A percentile compares a stretch with the other conserved stretches of the same genome.
These are phyloP conservation scores for Rhadina sibilatrix DNA, from an alignment of 2,113 vertebrate species.

Conservation along the genomic window DNA sequence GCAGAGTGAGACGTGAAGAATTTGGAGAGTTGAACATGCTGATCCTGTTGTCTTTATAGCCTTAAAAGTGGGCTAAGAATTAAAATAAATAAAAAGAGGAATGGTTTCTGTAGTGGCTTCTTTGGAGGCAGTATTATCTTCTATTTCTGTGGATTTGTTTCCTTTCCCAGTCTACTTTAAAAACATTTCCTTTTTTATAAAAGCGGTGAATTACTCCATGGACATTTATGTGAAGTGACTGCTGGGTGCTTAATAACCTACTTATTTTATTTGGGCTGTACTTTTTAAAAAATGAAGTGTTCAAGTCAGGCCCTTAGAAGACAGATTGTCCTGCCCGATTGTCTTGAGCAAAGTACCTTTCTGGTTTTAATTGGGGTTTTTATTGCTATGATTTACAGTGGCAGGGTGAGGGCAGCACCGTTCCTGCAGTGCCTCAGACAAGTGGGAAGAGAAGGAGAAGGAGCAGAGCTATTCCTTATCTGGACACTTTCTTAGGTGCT, in stretches of 20 bases:
- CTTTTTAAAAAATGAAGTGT: not conserved
- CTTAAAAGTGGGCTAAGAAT: not conserved
- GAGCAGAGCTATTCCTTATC: not conserved
- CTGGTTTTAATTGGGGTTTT: not conserved
- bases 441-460: not conserved
- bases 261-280: not conserved
- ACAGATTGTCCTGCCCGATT: not conserved
- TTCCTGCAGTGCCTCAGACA: not conserved
- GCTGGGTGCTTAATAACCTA: not conserved
- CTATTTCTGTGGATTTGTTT: not conserved
- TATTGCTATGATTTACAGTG: not conserved
- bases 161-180: not conserved
- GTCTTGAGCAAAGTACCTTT: not conserved
- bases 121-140: not conserved
- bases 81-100: not conserved
- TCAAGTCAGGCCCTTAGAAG: not conserved
- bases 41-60: not conserved
- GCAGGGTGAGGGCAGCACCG: constrained; percentile 53
- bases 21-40: not conserved
- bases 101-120: not conserved
- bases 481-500: not conserved
- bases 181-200: not conserved
- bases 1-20: not conserved
- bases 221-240: not conserved
- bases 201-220: not conserved